These are phyloP conservation scores for Avahi laniger DNA, from an alignment of 2,797 vertebrate species.

Conservation along the genomic window DNA sequence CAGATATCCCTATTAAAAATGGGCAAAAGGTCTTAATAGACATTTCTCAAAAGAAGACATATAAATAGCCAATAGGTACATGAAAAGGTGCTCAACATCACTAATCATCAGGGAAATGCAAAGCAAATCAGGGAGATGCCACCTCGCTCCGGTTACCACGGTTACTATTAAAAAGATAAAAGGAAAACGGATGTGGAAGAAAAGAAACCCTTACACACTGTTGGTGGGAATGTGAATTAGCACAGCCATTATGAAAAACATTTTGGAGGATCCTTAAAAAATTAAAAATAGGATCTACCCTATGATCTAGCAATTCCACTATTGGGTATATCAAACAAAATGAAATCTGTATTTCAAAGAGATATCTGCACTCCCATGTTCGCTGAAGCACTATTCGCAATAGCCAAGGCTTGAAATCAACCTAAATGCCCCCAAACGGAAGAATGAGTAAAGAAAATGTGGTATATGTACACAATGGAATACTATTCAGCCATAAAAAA, in stretches of 20 bases:
- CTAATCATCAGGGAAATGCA: background rate
- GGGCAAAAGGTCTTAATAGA: background rate
- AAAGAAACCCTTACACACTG: background rate
- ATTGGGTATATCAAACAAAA: background rate
- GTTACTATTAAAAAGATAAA: background rate
- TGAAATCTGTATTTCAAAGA: too few relatives aligned
- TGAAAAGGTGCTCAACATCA: background rate
- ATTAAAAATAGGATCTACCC: background rate
- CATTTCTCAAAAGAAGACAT: background rate
- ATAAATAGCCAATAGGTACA: background rate
- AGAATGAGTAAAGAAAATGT: background rate
- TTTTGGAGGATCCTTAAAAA: background rate
- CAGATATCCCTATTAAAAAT: background rate
- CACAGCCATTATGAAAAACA: background rate
- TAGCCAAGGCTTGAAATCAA: background rate
- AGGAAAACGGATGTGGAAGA: background rate
- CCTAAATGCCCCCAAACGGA: background rate
- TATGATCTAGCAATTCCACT: background rate
- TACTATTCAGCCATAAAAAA: background rate
- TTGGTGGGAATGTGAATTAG: background rate
- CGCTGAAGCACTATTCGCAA: background rate
- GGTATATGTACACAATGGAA: background rate
- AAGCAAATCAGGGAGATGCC: background rate
- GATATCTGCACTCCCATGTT: background rate
- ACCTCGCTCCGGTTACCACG: background rate